Evolutionary conservation across 2,888 invertebrate genomes (phyloP), one percentile per base, ranked within the genome.

Genomic region (Nasonovia ribisnigri): DNA sequence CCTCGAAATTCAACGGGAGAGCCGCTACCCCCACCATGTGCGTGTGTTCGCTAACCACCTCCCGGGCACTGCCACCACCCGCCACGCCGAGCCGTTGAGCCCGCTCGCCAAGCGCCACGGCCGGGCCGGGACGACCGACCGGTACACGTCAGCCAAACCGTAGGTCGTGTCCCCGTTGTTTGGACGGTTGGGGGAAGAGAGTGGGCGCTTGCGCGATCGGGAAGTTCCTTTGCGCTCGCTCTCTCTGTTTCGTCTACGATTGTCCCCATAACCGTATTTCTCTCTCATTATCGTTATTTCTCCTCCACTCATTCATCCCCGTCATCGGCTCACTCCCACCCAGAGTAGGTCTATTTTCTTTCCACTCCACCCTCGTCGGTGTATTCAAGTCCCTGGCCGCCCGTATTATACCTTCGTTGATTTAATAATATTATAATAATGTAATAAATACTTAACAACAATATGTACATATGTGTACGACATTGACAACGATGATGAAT

Each of bases 131-230:
- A 48, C 60, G 48, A 46, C 92, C 46, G 92, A 43, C 57, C 57
- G 54, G 42, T 84, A 86, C 57, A 36, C 86, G 46, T 26, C 92
- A 88, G 51, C 92, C 88, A 77, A 92, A 92, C 84, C 92, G 92
- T 92, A 92, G 92, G 88, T 92, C 92, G 54, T 92, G 92, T 88
- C 92, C 92, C 77, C 36, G 3, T 51, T 60, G 60, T 26, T 20
- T 6, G 60, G 46, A 8, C 3, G 57, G 57, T 26, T 26, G 60
- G 57, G 3, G 42, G 16, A 13, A 42, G 54, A 4, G 24, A 26
- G 29, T 42, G 42, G 57, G 26, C 88, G 54, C 42, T 46, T 43
- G 89, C 60, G 89, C 60, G n/a, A 84, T 43, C 43, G 20, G 46
- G 20, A 46, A n/a, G 3, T n/a, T n/a, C 48, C n/a, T 48, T n/a